phyloP scores from a whole-genome alignment of 2,797 vertebrate species.

The Heliangelus exortis region DNA sequence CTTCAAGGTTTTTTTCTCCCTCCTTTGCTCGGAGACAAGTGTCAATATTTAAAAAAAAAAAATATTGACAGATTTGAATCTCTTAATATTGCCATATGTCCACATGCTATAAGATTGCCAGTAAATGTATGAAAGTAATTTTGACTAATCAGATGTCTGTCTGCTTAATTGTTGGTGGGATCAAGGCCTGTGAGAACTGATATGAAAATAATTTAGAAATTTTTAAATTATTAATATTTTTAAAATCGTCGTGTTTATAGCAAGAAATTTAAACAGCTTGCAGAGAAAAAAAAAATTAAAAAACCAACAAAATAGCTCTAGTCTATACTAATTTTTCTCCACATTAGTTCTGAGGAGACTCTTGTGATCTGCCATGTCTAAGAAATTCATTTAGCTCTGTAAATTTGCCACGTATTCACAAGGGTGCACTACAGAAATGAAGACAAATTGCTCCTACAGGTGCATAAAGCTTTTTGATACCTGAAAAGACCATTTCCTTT shows the following conservation, averaged over 20 bases:
- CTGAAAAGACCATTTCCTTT: neutral
- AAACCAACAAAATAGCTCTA: neutral
- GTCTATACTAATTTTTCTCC: neutral
- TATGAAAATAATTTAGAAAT: neutral
- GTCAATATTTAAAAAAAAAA: neutral
- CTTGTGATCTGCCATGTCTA: neutral
- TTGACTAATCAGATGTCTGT: neutral
- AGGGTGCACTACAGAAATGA: neutral
- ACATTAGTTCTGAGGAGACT: neutral
- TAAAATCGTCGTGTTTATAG: neutral
- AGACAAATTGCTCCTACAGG: neutral
- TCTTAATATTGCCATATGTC: conserved; percentile 30
- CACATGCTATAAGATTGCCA: neutral
- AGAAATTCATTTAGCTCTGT: neutral
- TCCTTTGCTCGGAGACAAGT: neutral
- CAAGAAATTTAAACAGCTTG: neutral
- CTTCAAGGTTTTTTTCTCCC: neutral
- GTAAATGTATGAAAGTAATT: neutral
- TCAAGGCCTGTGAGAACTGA: neutral
- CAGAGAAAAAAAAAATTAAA: neutral
- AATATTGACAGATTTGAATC: conserved; percentile 10
- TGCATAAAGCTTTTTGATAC: neutral
- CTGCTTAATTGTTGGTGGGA: neutral
- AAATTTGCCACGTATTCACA: neutral
- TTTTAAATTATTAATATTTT: no score